Conservation (phyloP, 2,797 vertebrate genomes). For the Alauda arvensis region DNA sequence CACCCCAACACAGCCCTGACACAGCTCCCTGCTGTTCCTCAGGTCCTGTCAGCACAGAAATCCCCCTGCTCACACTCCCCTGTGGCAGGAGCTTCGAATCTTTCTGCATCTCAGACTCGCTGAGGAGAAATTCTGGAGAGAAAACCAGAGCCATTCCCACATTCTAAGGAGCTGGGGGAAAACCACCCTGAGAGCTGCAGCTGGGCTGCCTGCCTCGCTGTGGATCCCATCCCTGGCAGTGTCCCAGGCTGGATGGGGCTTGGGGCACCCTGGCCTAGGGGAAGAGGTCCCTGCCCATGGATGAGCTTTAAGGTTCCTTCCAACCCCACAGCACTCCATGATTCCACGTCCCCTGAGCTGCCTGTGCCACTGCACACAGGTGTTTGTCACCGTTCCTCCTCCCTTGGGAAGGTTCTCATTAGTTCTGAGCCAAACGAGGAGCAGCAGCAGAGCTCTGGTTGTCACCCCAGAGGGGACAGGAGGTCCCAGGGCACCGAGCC, state of each 20-base stretch:
- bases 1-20: fast-evolving
- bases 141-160: not conserved
- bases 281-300: not conserved
- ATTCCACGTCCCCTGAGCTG: not conserved
- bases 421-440: not conserved
- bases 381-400: not conserved
- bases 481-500: not conserved
- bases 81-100: not conserved
- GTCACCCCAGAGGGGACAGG: not conserved
- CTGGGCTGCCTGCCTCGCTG: not conserved
- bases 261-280: not conserved
- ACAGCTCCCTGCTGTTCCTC: not conserved
- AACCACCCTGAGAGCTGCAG: not conserved
- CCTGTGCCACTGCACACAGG: fast-evolving
- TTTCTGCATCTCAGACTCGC: fast-evolving
- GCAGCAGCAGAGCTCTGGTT: not conserved
- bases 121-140: not conserved
- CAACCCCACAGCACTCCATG: not conserved
- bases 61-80: not conserved
- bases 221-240: not conserved
- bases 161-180: not conserved
- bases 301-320: not conserved
- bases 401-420: not conserved
- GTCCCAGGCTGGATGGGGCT: not conserved
- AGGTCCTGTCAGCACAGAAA: not conserved